These are phyloP conservation scores for Ptilorrhoa leucosticta DNA, from an alignment of 2,113 vertebrate genomes.

Conservation along the genomic window DNA sequence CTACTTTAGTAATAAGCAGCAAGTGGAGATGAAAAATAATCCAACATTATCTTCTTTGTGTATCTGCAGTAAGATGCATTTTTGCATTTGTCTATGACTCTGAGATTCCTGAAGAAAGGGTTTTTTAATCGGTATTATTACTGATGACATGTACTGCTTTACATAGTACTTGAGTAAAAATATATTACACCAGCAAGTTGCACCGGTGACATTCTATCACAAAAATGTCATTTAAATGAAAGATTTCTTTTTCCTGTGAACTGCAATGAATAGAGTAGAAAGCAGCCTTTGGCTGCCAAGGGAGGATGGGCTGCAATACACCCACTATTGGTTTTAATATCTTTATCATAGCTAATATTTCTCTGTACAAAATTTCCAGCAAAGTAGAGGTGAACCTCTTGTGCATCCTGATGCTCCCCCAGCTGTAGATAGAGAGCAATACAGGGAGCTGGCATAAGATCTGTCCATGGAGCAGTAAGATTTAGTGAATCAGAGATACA, in stretches of 20 bases:
- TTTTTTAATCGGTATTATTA: neutral
- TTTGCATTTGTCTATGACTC: neutral
- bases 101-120: neutral
- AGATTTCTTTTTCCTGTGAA: neutral
- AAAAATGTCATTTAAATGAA: neutral
- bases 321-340: neutral
- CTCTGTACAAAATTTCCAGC: neutral
- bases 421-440: neutral
- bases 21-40: neutral
- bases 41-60: rapidly evolving
- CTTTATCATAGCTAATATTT: neutral
- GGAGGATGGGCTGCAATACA: neutral
- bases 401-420: neutral
- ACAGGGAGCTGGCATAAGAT: neutral
- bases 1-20: neutral
- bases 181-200: neutral
- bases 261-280: neutral
- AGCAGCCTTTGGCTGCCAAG: neutral
- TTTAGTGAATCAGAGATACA: neutral
- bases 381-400: neutral
- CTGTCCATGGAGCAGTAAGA: neutral
- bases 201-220: neutral
- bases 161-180: neutral
- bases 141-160: neutral
- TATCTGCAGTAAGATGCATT: neutral